These are phyloP conservation scores for Dryocosmus kuriphilus DNA, from an alignment of 2,888 invertebrate genomes.

Conservation along the genomic window DNA sequence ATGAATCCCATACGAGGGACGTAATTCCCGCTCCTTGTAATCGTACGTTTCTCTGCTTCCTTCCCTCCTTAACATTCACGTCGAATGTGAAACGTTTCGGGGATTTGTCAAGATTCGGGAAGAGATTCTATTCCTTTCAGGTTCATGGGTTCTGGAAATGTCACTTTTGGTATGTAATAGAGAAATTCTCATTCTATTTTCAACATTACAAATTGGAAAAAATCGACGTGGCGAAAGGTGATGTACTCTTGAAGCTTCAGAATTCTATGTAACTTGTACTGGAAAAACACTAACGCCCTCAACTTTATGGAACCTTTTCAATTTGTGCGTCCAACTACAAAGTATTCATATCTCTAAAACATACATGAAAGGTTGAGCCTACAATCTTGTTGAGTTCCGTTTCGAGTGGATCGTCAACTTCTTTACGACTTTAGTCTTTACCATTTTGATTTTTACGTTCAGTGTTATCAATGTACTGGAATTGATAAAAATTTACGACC, in stretches of 20 bases:
- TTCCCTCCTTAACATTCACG: constrained; percentile 38
- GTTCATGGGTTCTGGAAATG: no score
- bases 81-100: not conserved
- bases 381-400: constrained; percentile 9
- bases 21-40: constrained; percentile 55
- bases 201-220: no score
- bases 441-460: constrained; percentile 24
- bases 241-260: no score
- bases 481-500: constrained; percentile 34
- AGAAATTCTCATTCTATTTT: no score
- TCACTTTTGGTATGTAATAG: no score
- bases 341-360: not conserved
- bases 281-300: no score
- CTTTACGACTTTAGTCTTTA: constrained; percentile 16
- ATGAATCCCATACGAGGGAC: constrained; percentile 71
- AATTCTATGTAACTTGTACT: no score
- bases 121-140: not conserved
- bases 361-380: not conserved
- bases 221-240: no score
- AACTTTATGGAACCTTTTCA: no score
- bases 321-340: not conserved
- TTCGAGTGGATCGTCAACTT: constrained; percentile 6
- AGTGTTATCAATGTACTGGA: constrained; percentile 32
- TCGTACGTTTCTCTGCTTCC: constrained; percentile 47
- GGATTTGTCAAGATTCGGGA: not conserved